Percentiles rank a stretch among this genome's conserved stretches.
Evolutionary conservation across 2,888 invertebrate species (phyloP).

Genomic region (Corythucha ciliata): DNA sequence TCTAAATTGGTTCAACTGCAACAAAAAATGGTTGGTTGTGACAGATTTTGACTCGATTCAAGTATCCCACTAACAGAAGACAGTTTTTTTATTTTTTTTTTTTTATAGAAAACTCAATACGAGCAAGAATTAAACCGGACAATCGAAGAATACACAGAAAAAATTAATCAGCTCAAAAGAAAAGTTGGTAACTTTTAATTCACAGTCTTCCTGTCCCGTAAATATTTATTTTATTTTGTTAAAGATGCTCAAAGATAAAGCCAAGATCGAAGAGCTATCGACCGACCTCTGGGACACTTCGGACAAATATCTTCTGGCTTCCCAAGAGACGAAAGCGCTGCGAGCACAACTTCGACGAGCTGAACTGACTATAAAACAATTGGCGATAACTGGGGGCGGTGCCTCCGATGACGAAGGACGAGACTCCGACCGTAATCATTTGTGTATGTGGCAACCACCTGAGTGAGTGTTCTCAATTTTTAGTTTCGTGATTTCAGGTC

Average conservation of each 20-base stretch:
- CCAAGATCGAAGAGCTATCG: conserved; percentile 46
- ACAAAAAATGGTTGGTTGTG: conserved; percentile 20
- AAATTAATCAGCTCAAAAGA: conserved; percentile 43
- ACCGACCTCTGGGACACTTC: conserved; percentile 53
- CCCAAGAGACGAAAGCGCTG: conserved; percentile 43
- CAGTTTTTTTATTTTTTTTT: conserved; percentile 11
- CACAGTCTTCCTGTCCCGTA: neutral
- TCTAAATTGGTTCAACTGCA: conserved; percentile 18
- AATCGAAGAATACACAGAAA: conserved; percentile 40
- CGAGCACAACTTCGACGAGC: conserved; percentile 24
- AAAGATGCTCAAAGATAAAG: conserved; percentile 37
- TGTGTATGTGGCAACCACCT: too few relatives aligned
- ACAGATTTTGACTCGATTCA: neutral
- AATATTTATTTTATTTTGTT: neutral
- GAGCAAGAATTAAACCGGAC: conserved; percentile 55
- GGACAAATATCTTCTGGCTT: conserved; percentile 50
- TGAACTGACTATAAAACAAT: conserved; percentile 9
- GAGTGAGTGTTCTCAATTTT: too few relatives aligned
- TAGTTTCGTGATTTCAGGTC: neutral
- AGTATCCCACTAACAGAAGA: neutral
- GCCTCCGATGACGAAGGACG: too few relatives aligned
- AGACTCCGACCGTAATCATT: too few relatives aligned
- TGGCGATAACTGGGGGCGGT: neutral
- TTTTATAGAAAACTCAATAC: conserved; percentile 44
- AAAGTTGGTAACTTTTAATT: conserved; percentile 41